phyloP scores from a whole-genome alignment of 2,888 invertebrate genomes.

The Agriopis leucophaearia region DNA sequence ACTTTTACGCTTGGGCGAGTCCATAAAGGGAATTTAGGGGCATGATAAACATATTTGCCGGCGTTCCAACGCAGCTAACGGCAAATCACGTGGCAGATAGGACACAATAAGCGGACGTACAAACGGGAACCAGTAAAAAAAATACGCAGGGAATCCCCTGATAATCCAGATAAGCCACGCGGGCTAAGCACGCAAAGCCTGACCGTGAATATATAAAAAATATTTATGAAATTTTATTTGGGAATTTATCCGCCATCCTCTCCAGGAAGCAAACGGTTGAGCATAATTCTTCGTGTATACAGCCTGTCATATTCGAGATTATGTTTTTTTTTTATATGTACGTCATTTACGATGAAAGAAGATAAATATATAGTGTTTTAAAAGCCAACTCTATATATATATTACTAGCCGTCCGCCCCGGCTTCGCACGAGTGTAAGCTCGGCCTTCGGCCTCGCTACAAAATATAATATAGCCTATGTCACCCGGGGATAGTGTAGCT shows the following conservation, averaged over 20 bases:
- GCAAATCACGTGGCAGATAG: conserved; percentile 70
- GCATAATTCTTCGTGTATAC: conserved; percentile 40
- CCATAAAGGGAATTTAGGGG: conserved; percentile 68
- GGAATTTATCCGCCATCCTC: conserved; percentile 66
- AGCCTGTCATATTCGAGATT: conserved; percentile 32
- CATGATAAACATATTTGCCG: conserved; percentile 74
- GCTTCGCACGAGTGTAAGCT: too few relatives aligned
- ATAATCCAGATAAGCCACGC: conserved; percentile 85
- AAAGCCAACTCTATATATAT: too few relatives aligned
- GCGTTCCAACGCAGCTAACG: conserved; percentile 52
- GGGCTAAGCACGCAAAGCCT: conserved; percentile 79
- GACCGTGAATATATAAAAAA: conserved; percentile 84
- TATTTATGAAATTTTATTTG: conserved; percentile 80
- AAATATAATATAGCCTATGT: too few relatives aligned
- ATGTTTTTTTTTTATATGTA: conserved; percentile 36
- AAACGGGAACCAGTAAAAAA: conserved; percentile 77
- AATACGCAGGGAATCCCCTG: conserved; percentile 74
- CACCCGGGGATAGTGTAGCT: too few relatives aligned
- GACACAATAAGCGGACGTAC: conserved; percentile 77
- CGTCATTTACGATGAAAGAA: too few relatives aligned
- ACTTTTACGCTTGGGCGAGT: conserved; percentile 62
- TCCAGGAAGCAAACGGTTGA: conserved; percentile 51
- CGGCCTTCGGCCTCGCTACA: too few relatives aligned
- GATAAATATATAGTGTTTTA: too few relatives aligned
- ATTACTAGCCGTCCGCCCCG: too few relatives aligned